A percentile compares a stretch with the other conserved stretches of the same genome.
phyloP scores from a whole-genome alignment of 1,140 invertebrate species.

The Panagrolaimus sp. region DNA sequence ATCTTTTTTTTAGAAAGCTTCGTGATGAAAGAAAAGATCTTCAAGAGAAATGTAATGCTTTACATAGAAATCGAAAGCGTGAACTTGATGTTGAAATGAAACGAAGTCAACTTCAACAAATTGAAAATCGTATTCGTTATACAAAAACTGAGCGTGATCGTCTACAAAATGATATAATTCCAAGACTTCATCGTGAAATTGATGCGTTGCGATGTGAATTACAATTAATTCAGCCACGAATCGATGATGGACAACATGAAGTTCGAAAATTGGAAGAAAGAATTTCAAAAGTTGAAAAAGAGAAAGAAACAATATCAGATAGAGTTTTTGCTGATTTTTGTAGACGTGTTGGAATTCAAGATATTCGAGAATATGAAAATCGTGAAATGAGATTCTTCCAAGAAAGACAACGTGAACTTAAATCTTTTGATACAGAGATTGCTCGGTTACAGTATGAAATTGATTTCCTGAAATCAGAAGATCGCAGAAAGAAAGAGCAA shows the following conservation, averaged over 20 bases:
- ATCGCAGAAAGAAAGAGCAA: constrained; percentile 72
- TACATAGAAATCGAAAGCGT: constrained; percentile 90
- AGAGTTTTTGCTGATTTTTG: constrained; percentile 92
- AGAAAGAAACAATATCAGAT: constrained; percentile 95
- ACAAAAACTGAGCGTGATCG: constrained; percentile 61
- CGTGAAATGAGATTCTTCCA: constrained; percentile 87
- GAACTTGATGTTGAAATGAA: constrained; percentile 95
- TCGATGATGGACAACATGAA: constrained; percentile 68
- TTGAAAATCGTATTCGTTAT: constrained; percentile 92
- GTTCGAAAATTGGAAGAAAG: constrained; percentile 77
- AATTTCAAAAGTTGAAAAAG: constrained; percentile 85
- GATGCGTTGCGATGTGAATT: not conserved
- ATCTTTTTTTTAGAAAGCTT: constrained; percentile 63
- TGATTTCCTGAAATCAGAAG: constrained; percentile 86
- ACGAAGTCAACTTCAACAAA: constrained; percentile 85
- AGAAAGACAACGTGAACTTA: constrained; percentile 82
- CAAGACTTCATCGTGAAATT: not conserved
- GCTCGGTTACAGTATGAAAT: constrained; percentile 88
- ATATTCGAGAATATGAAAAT: constrained; percentile 98
- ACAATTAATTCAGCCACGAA: constrained; percentile 63
- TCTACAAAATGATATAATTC: not conserved
- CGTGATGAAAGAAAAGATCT: constrained; percentile 72
- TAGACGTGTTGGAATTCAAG: constrained; percentile 81
- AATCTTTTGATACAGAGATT: constrained; percentile 95
- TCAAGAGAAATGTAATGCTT: constrained; percentile 71